phyloP scores from a whole-genome alignment of 2,797 vertebrate genomes.

The Typhlichthys eigenmanni region DNA sequence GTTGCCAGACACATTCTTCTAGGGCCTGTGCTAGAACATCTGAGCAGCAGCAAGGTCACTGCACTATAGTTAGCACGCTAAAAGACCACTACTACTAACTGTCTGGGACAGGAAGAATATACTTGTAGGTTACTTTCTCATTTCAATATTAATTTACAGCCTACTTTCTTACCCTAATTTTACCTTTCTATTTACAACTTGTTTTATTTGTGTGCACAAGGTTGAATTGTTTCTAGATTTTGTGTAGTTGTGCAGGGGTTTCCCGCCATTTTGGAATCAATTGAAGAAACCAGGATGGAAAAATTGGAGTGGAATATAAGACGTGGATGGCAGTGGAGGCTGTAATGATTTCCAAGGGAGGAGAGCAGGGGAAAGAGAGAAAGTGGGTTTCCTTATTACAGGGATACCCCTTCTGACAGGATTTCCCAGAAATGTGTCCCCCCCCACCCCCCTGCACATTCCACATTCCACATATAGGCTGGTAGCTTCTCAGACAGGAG shows the following conservation, averaged over 20 bases:
- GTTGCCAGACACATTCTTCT: conserved; percentile 57
- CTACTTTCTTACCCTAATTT: too few species aligned
- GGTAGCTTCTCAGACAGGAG: conserved; percentile 28
- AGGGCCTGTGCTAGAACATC: background rate
- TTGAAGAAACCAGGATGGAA: background rate
- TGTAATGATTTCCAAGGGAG: conserved; percentile 40
- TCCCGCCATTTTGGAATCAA: background rate
- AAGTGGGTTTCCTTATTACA: conserved; percentile 36
- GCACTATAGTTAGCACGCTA: background rate
- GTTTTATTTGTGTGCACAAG: too few species aligned
- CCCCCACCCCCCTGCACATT: conserved; percentile 38
- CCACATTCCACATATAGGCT: conserved; percentile 46
- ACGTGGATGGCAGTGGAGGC: conserved; percentile 24
- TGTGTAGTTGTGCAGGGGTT: background rate
- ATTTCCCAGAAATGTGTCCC: conserved; percentile 54
- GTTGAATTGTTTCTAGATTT: background rate
- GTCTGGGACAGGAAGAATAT: conserved; percentile 19
- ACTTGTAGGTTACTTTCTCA: too few species aligned
- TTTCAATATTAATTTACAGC: too few species aligned
- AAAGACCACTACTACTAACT: background rate
- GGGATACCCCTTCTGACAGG: conserved; percentile 60
- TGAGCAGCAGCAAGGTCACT: conserved; percentile 1
- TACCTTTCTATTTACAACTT: too few species aligned
- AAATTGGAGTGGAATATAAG: conserved; percentile 25
- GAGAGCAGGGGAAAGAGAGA: conserved; percentile 7